phyloP scores from a whole-genome alignment of 2,113 vertebrate genomes.

The Limanda limanda region DNA sequence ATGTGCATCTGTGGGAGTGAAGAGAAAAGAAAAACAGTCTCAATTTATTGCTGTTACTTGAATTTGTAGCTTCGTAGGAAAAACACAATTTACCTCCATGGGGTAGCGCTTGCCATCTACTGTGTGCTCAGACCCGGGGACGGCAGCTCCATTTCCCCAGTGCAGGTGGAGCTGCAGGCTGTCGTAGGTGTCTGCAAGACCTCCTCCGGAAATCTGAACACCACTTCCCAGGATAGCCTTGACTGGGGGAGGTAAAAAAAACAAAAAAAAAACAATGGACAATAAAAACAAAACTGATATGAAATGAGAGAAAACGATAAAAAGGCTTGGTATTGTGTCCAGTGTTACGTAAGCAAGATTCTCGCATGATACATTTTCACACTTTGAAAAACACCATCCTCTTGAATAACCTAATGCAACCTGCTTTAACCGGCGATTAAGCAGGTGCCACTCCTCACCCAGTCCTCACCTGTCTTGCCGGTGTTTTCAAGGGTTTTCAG shows the following conservation, averaged over 20 bases:
- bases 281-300: not conserved
- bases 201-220: conserved; percentile 49
- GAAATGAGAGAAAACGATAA: no score
- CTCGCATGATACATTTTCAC: no score
- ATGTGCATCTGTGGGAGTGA: conserved; percentile 78
- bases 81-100: conserved; percentile 75
- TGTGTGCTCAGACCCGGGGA: conserved; percentile 77
- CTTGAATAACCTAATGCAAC: no score
- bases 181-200: conserved; percentile 41
- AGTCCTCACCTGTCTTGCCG: conserved; percentile 51
- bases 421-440: no score
- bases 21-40: not conserved
- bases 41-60: not conserved
- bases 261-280: not conserved
- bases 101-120: conserved; percentile 69
- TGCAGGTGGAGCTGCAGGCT: conserved; percentile 78
- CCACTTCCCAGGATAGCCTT: not conserved
- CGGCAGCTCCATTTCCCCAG: conserved; percentile 68
- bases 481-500: conserved; percentile 61
- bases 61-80: not conserved
- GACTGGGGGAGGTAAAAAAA: conserved; percentile 39
- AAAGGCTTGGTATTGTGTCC: no score
- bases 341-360: no score
- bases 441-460: not conserved
- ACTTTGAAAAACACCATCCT: no score